Evolutionary conservation across 2,888 invertebrate species (phyloP), one percentile per base, ranked within the genome.

Genomic region (Sinodicranocentrus sp.): DNA sequence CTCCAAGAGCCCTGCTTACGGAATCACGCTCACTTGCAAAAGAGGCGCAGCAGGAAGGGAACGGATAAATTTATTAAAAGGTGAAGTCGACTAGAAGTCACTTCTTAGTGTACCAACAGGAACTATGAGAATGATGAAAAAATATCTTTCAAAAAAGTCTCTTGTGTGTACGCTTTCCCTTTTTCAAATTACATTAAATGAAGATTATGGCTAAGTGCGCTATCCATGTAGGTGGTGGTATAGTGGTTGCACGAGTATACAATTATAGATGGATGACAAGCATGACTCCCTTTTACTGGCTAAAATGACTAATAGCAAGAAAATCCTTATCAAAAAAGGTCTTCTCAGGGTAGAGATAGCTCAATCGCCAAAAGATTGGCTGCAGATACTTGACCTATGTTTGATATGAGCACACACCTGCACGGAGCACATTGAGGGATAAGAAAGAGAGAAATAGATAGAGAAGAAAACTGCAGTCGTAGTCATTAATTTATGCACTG

Each of bases 141-240:
- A 23, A 59, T 23, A 23, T 63, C 63, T 79, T 44, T 63, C 19
- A 67, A 52, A 67, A 73, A 52, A 67, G 65, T 57, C 54, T 75
- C 26, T 5, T 67, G 26, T n/a, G n/a, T n/a, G n/a, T 21, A 82
- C 75, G 61, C 82, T 82, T 82, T 82, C 82, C 82, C 82, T 82
- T 82, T 76, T 68, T 82, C 39, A 28, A 80, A 70, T 57, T 59
- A 43, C 21, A 21, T 67, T 43, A 73, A 61, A 73, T 73, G 61
- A 75, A 65, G 65, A 75, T n/a, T n/a, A n/a, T 65, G 52, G 13
- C 15, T 21, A 23, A 43, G 15, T 68, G 68, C 25, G 48, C n/a
- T 23, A 19, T 72, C 25, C 54, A 61, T 21, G 28, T 28, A 28
- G 19, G 65, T 75, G 48, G 63, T 25, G 73, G 17, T 25, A 8